A percentile compares a stretch with the other conserved stretches of the same genome.
Evolutionary conservation across 2,888 invertebrate species (phyloP).

Genomic region (Pyrrhopygopsis socrates): DNA sequence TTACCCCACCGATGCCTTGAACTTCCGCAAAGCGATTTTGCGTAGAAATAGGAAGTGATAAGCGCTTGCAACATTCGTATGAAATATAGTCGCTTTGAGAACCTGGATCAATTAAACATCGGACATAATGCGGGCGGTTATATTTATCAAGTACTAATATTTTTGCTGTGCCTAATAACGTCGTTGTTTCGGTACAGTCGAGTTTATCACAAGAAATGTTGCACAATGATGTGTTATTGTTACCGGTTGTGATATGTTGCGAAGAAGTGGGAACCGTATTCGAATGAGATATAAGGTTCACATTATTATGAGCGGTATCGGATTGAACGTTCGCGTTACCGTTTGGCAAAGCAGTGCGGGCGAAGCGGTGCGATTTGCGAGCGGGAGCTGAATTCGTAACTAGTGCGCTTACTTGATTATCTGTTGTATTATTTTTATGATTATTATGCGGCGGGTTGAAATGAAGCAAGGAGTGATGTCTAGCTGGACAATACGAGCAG

Average conservation of each 20-base stretch:
- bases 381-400: background rate
- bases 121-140: slow-evolving; percentile 18
- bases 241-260: background rate
- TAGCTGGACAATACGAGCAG: slow-evolving; percentile 20
- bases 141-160: slow-evolving; percentile 6
- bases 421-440: background rate
- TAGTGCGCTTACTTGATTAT: background rate
- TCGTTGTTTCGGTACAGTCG: background rate
- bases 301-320: background rate
- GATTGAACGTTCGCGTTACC: background rate
- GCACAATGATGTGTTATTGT: background rate
- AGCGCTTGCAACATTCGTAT: background rate
- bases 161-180: background rate
- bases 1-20: slow-evolving; percentile 10
- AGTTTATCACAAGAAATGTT: background rate
- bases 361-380: background rate
- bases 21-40: slow-evolving; percentile 28
- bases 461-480: slow-evolving; percentile 42
- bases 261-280: background rate
- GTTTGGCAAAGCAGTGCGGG: background rate
- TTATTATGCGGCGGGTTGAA: slow-evolving; percentile 9
- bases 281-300: background rate
- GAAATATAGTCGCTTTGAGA: slow-evolving; percentile 1
- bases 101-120: slow-evolving; percentile 14
- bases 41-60: background rate